Conservation (phyloP, 2,113 vertebrate genomes). For the Cyanocitta stelleri region DNA sequence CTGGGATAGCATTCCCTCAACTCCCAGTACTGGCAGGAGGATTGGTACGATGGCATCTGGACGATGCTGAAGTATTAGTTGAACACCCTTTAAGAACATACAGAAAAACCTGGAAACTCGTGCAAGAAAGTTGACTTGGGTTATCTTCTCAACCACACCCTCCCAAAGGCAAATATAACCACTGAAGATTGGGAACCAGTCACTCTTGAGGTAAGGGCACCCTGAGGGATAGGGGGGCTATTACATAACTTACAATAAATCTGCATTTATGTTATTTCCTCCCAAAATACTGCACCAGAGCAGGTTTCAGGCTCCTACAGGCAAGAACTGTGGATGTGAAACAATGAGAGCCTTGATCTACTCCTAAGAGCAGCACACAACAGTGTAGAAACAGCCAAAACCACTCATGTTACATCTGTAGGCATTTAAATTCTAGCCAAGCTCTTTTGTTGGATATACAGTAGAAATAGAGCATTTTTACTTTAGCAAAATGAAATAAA, state of each 20-base stretch:
- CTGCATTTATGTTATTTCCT: neutral
- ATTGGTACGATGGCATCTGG: neutral
- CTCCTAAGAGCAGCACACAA: neutral
- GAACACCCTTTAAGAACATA: neutral
- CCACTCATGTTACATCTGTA: neutral
- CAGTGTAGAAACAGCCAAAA: neutral
- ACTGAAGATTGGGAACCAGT: neutral
- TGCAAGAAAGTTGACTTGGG: neutral
- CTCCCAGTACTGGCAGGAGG: neutral
- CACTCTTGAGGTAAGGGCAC: neutral
- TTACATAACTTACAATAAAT: neutral
- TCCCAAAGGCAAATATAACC: neutral
- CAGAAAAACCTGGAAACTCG: neutral
- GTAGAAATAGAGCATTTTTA: neutral
- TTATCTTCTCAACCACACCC: neutral
- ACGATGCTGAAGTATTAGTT: neutral
- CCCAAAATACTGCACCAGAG: neutral
- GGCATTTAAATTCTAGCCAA: neutral
- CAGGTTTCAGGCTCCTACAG: neutral
- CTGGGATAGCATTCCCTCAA: neutral
- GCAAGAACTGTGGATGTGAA: neutral
- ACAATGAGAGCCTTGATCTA: neutral
- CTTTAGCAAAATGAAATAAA: neutral
- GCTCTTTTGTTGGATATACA: neutral
- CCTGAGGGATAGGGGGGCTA: neutral